phyloP scores from a whole-genome alignment of 2,113 vertebrate genomes.

The Indicator maculatus region DNA sequence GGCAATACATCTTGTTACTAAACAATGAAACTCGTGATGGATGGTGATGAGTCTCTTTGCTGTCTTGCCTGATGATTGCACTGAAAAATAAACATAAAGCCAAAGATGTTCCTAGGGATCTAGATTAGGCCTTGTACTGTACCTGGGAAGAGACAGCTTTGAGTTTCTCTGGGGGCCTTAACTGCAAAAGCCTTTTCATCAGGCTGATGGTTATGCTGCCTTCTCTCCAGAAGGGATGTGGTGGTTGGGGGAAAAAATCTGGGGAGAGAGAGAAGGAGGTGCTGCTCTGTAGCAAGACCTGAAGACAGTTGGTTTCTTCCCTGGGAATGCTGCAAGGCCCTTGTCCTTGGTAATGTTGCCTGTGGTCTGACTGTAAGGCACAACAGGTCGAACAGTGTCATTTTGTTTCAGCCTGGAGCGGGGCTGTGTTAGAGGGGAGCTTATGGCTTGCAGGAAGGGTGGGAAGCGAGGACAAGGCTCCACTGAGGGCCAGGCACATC shows the following conservation, averaged over 20 bases:
- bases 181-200: not conserved
- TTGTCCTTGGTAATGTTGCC: not conserved
- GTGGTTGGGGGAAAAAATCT: not conserved
- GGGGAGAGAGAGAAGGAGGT: not conserved
- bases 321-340: not conserved
- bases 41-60: constrained; percentile 12
- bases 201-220: not conserved
- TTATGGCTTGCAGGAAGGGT: not conserved
- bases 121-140: not conserved
- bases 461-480: too few relatives aligned
- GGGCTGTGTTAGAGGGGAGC: not conserved
- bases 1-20: constrained; percentile 54
- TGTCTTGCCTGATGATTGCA: constrained; percentile 19
- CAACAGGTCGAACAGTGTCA: rapidly evolving
- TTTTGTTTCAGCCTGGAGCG: not conserved
- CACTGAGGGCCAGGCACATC: not conserved
- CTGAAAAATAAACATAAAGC: constrained; percentile 9
- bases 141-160: not conserved
- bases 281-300: not conserved
- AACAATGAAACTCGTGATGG: constrained; percentile 36
- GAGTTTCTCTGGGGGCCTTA: not conserved
- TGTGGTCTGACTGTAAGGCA: not conserved
- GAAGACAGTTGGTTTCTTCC: not conserved
- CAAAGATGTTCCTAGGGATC: not conserved
- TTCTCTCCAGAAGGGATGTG: not conserved